Evolutionary conservation across 2,888 invertebrate species (phyloP), one percentile per base, ranked within the genome.

Genomic region (Mantis religiosa): DNA sequence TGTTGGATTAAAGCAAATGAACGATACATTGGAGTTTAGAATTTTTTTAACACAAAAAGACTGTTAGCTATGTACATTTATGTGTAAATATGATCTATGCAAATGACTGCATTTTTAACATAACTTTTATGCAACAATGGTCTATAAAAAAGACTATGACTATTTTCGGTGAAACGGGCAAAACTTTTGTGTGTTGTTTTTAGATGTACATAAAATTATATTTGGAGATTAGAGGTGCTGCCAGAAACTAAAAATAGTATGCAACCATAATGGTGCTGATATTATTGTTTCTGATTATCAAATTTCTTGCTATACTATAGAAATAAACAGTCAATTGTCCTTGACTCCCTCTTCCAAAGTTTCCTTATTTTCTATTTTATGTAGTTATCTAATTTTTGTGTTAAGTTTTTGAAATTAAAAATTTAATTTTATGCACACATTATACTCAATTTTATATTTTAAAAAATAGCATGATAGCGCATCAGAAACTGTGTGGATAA

Each of bases 91-190:
- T 20, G 20, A 71, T 71, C 54, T 6, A 71, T 71, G 54, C 54
- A 71, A 71, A 71, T 71, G 54, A 71, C 54, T 71, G 54, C 54
- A 71, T 71, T 71, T 71, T 71, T 71, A 71, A 71, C 54, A 71
- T 71, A 71, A 71, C 54, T 71, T 20, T 71, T 71, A 71, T 71
- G 54, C 20, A 71, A 71, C 54, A 87, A 87, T 87, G 87, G 87
- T 87, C 87, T 82, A 20, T 54, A 71, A 25, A 28, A 47, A 86
- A 86, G 89, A 41, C 89, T 89, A 83, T 89, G 54, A 47, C 54
- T 89, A 41, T 85, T 89, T 89, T 89, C 89, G 89, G 89, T 89
- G 89, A 89, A 89, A 89, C 89, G 89, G 89, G 89, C 89, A 89
- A 86, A 86, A 87, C 82, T 47, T 87, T 82, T 71, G 54, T 71